Evolutionary conservation across 2,797 vertebrate species (phyloP).

Genomic region (Chrysocyon brachyurus): DNA sequence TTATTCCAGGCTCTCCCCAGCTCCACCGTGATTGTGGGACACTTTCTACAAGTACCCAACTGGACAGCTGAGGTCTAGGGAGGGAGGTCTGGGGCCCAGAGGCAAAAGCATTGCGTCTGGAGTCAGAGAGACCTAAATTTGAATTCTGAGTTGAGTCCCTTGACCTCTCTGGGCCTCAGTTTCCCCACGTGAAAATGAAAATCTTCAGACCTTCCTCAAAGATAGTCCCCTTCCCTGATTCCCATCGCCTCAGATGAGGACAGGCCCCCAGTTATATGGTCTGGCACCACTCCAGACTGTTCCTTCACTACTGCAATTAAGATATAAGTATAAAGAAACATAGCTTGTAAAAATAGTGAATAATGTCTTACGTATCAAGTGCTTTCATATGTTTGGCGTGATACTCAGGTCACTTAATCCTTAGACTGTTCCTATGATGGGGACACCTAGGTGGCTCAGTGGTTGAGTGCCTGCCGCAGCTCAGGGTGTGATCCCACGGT

Average conservation of each 20-base stretch:
- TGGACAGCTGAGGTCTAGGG: not conserved
- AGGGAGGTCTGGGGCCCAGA: not conserved
- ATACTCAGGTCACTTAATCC: not conserved
- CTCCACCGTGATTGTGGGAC: not conserved
- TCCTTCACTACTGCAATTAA: not conserved
- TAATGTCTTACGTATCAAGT: not conserved
- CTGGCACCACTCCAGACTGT: not conserved
- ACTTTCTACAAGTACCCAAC: not conserved
- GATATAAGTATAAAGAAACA: slow-evolving; percentile 7
- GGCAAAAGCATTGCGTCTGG: not conserved
- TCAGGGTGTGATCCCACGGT: too few species aligned
- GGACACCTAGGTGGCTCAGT: too few species aligned
- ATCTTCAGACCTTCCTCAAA: not conserved
- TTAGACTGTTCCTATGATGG: not conserved
- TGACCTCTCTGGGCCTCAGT: not conserved
- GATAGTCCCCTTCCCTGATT: not conserved
- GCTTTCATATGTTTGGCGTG: not conserved
- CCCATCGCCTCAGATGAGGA: not conserved
- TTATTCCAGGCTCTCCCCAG: not conserved
- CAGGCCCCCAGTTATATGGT: not conserved
- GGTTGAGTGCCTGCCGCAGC: too few species aligned
- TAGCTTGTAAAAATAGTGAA: not conserved
- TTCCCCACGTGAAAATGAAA: slow-evolving; percentile 10
- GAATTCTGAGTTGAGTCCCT: not conserved
- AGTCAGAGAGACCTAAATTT: not conserved